Evolutionary conservation across 2,888 invertebrate species (phyloP).

Genomic region (Dynastes grantii): DNA sequence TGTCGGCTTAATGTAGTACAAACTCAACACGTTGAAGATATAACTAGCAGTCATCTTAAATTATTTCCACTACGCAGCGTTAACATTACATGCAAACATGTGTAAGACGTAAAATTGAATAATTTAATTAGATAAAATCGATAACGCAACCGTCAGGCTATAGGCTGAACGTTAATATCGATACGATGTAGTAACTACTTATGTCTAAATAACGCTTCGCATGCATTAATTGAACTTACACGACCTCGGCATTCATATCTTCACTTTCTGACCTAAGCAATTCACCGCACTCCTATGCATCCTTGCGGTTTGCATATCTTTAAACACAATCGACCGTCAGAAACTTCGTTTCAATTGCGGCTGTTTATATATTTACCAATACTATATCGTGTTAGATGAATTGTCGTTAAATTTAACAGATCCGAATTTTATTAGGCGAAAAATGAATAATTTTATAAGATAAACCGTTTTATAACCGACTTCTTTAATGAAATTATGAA

Average conservation of each 20-base stretch:
- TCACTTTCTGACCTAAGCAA: constrained; percentile 45
- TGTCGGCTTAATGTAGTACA: background rate
- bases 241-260: constrained; percentile 45
- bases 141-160: background rate
- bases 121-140: constrained; percentile 40
- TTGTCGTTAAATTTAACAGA: constrained; percentile 15
- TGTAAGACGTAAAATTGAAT: constrained; percentile 25
- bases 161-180: background rate
- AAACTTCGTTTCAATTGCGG: background rate
- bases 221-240: constrained; percentile 21
- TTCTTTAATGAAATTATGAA: constrained; percentile 14
- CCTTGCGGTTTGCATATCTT: constrained; percentile 1
- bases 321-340: constrained; percentile 13
- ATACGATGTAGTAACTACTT: background rate
- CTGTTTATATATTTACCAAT: background rate
- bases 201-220: constrained; percentile 18
- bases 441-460: background rate
- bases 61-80: background rate
- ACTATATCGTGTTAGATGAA: background rate
- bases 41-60: background rate
- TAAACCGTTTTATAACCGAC: background rate
- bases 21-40: constrained; percentile 1
- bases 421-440: background rate
- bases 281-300: constrained; percentile 3
- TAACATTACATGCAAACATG: constrained; percentile 12